Base-by-base conservation (phyloP, 2,888 invertebrate species). In the Julus scanicus region DNA sequence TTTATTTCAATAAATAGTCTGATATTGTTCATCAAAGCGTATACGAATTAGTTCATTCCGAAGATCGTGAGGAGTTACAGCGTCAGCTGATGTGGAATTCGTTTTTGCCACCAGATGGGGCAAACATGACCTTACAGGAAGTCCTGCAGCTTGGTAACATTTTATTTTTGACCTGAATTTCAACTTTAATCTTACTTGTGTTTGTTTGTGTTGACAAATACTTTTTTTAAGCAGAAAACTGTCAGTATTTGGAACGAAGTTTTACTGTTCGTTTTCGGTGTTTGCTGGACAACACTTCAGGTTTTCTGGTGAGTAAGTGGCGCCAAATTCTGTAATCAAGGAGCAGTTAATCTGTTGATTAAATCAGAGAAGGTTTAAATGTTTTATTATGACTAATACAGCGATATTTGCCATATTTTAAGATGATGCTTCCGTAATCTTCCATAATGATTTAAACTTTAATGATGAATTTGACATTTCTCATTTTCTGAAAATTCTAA, bases 1-100 rank as follows among this genome's bases (percentile, higher is more conserved):
- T 1, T 48, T 29, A 29, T 48, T 48, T 29, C 29, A 29, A 29
- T 48, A 48, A 9, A 9, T 48, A 99, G 99, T 99, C 99, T 91
- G 99, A 99, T 93, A 99, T 99, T 91, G 98, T 99, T 89, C 99
- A 99, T 93, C 99, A 99, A 92, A 98, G 98, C 90, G 98, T 99
- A 88, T 99, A 98, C 94, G 99, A 99, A 93, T 94, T 99, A 92
- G 99, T 99, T 89, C 99, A 99, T 93, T 99, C 98, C 2, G 99
- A 99, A 93, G 99, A 99, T 92, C 94, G 99, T 3, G 99, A 99
- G 92, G 99, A 99, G 93, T 94, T 99, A 89, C 98, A 98, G 92
- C 93, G 98, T 88, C 99, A 99, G 93, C 93, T 99, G 91, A 95
- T 97, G 92, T 98, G 98, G 98, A 98, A 97, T 93, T 97, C 97